These are phyloP conservation scores for Coilia nasus DNA, from an alignment of 2,797 vertebrate species.

Conservation along the genomic window DNA sequence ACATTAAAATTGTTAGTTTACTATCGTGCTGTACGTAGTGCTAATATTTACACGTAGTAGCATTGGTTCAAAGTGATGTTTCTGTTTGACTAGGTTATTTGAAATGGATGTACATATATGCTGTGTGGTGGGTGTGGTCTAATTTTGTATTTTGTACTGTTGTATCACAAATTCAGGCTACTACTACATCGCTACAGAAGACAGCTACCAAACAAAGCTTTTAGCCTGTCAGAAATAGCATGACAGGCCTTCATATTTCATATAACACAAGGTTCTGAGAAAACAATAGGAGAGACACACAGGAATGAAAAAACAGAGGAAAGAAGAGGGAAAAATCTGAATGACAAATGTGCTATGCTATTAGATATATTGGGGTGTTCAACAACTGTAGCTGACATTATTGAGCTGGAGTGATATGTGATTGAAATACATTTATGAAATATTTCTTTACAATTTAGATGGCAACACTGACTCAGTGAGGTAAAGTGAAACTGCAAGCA, in stretches of 20 bases:
- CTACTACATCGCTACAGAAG: not conserved
- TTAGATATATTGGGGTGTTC: not conserved
- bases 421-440: not conserved
- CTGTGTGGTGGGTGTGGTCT: not conserved
- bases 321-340: not conserved
- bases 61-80: too few relatives aligned
- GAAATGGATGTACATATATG: too few relatives aligned
- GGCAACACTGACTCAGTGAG: not conserved
- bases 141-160: not conserved
- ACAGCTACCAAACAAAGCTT: not conserved
- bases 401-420: not conserved
- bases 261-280: not conserved
- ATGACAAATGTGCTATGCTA: not conserved
- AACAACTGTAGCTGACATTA: not conserved
- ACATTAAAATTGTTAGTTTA: not conserved
- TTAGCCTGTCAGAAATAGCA: not conserved
- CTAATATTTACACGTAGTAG: too few relatives aligned
- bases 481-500: not conserved
- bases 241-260: not conserved
- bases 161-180: not conserved
- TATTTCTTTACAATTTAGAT: not conserved
- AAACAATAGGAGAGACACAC: not conserved
- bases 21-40: not conserved
- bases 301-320: not conserved
- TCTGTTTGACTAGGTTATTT: too few relatives aligned